A percentile compares a stretch with the other conserved stretches of the same genome.
phyloP scores from a whole-genome alignment of 2,888 invertebrate genomes.

The Callyntrura guangdongensis region DNA sequence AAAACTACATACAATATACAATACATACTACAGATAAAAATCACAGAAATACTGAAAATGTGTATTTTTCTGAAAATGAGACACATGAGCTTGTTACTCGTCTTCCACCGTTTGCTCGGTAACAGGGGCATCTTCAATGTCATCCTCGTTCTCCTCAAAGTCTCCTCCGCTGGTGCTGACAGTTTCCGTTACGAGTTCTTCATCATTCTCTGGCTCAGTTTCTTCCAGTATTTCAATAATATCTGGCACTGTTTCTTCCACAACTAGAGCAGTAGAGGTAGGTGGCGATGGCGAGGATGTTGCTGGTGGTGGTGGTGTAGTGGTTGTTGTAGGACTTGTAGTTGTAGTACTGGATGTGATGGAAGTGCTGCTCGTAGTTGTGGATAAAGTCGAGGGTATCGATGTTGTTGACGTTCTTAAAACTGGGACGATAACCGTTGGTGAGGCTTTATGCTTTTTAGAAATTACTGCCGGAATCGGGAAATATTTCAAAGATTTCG shows the following conservation, averaged over 20 bases:
- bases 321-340: conserved; percentile 11
- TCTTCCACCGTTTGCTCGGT: conserved; percentile 40
- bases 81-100: neutral
- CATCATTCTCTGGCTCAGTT: conserved; percentile 22
- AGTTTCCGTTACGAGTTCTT: conserved; percentile 45
- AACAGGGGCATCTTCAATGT: conserved; percentile 16
- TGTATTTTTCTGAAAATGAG: neutral
- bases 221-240: conserved; percentile 62
- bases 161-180: neutral
- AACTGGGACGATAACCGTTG: conserved; percentile 60
- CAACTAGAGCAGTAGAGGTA: neutral
- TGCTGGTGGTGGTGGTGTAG: conserved; percentile 24
- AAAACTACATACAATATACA: neutral
- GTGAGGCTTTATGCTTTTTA: conserved; percentile 20
- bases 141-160: neutral
- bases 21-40: conserved; percentile 46
- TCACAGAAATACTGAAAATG: conserved; percentile 69
- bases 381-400: neutral
- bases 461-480: conserved; percentile 62
- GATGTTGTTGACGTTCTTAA: conserved; percentile 46
- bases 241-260: conserved; percentile 42
- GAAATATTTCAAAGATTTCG: conserved; percentile 66
- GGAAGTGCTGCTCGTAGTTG: neutral
- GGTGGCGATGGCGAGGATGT: neutral
- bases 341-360: neutral